Conservation (phyloP, 2,888 invertebrate species). For the Lycophotia porphyrea region DNA sequence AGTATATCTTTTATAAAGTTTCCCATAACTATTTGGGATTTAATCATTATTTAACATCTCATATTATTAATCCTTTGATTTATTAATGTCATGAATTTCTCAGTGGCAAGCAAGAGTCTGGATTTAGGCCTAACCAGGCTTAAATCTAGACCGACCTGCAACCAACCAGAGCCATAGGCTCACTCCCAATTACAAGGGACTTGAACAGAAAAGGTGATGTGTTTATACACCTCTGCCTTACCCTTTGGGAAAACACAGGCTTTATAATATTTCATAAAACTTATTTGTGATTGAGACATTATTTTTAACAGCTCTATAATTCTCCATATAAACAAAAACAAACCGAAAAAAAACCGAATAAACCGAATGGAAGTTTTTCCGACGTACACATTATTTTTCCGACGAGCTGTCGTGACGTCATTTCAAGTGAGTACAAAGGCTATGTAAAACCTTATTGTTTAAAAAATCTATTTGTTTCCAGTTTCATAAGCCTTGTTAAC, state of each 20-base stretch:
- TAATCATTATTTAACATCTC: not conserved
- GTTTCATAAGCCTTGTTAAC: not conserved
- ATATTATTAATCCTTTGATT: not conserved
- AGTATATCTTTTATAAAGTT: not conserved
- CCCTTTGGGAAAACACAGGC: not conserved
- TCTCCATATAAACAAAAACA: no score
- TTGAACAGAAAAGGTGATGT: not conserved
- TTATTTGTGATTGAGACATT: not conserved
- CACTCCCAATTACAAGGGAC: not conserved
- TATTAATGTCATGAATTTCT: not conserved
- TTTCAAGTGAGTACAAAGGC: not conserved
- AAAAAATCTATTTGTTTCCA: slow-evolving; percentile 19
- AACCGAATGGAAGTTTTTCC: not conserved
- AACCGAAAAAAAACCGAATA: not conserved
- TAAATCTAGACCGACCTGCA: not conserved
- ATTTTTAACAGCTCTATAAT: not conserved
- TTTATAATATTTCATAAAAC: not conserved
- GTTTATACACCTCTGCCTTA: not conserved
- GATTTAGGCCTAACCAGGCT: not conserved
- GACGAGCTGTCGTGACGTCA: not conserved
- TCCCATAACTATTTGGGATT: not conserved
- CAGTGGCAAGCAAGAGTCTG: not conserved
- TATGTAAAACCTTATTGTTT: slow-evolving; percentile 1
- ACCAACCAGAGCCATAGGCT: not conserved
- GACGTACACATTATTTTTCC: not conserved